These are phyloP conservation scores for Eutrigla gurnardus DNA, from an alignment of 2,797 vertebrate genomes.

Conservation along the genomic window DNA sequence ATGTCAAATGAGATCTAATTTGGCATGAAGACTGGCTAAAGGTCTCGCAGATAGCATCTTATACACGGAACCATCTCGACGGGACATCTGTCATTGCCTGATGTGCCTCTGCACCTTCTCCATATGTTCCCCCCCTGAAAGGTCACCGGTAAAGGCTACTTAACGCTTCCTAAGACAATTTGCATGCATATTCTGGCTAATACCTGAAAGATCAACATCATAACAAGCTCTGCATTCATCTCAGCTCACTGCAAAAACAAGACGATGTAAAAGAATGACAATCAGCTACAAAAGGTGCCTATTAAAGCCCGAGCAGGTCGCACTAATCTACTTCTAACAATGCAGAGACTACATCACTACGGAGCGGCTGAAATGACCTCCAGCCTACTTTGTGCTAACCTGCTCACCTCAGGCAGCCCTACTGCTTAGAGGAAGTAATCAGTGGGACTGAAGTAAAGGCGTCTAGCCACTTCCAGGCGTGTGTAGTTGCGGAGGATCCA, in stretches of 20 bases:
- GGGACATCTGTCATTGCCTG: slow-evolving; percentile 65
- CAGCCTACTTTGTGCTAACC: slow-evolving; percentile 73
- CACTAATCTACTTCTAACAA: slow-evolving; percentile 27
- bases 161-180: slow-evolving; percentile 60
- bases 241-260: slow-evolving; percentile 18
- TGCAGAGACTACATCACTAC: slow-evolving; percentile 31
- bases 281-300: slow-evolving; percentile 12
- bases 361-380: slow-evolving; percentile 34
- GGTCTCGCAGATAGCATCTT: slow-evolving; percentile 68
- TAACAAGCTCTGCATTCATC: slow-evolving; percentile 21
- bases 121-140: slow-evolving; percentile 60
- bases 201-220: slow-evolving; percentile 33
- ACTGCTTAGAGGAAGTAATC: slow-evolving; percentile 91
- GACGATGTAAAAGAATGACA: slow-evolving; percentile 4
- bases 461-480: slow-evolving; percentile 89
- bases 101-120: slow-evolving; percentile 49
- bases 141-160: slow-evolving; percentile 73
- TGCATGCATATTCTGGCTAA: slow-evolving; percentile 39
- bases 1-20: slow-evolving; percentile 84
- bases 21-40: slow-evolving; percentile 69
- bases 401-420: slow-evolving; percentile 66
- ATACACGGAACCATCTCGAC: slow-evolving; percentile 54
- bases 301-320: slow-evolving; percentile 21
- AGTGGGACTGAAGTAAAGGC: slow-evolving; percentile 89
- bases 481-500: slow-evolving; percentile 93